phyloP scores from a whole-genome alignment of 2,797 vertebrate genomes.

The Micropoecilia bifurca region DNA sequence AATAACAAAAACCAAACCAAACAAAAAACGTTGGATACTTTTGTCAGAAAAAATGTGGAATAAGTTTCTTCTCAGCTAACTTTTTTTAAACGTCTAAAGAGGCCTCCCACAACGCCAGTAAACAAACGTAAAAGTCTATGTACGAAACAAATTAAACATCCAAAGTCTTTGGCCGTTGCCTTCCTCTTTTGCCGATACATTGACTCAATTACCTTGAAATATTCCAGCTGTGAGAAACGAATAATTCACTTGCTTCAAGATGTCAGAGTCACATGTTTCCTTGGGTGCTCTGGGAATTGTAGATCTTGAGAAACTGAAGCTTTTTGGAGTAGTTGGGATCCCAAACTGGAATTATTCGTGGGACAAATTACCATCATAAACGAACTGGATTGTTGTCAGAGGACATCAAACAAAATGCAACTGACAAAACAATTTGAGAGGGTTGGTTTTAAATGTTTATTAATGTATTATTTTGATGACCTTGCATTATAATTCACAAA shows the following conservation, averaged over 20 bases:
- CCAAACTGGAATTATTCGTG: conserved; percentile 2
- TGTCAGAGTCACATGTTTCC: conserved; percentile 55
- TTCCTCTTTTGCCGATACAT: conserved; percentile 37
- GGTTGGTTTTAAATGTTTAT: background rate
- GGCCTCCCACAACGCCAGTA: conserved; percentile 9
- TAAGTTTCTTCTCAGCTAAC: conserved; percentile 34
- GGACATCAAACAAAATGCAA: conserved; percentile 35
- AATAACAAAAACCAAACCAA: conserved; percentile 30
- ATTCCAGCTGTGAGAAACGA: conserved; percentile 42
- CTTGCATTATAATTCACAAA: background rate
- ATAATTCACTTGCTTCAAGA: conserved; percentile 44
- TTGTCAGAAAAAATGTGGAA: conserved; percentile 29
- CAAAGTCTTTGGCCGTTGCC: background rate
- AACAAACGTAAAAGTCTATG: conserved; percentile 24
- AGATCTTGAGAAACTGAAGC: conserved; percentile 11
- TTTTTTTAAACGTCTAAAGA: conserved; percentile 29
- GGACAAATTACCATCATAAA: conserved; percentile 28
- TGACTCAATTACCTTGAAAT: conserved; percentile 48
- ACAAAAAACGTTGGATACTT: conserved; percentile 5
- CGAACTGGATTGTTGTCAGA: conserved; percentile 27
- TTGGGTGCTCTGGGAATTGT: conserved; percentile 54
- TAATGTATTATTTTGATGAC: background rate
- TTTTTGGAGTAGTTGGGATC: conserved; percentile 14
- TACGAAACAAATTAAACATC: conserved; percentile 16
- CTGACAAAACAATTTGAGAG: background rate